Base-by-base conservation (phyloP, 2,113 vertebrate genomes). In the Xiphophorus maculatus region DNA sequence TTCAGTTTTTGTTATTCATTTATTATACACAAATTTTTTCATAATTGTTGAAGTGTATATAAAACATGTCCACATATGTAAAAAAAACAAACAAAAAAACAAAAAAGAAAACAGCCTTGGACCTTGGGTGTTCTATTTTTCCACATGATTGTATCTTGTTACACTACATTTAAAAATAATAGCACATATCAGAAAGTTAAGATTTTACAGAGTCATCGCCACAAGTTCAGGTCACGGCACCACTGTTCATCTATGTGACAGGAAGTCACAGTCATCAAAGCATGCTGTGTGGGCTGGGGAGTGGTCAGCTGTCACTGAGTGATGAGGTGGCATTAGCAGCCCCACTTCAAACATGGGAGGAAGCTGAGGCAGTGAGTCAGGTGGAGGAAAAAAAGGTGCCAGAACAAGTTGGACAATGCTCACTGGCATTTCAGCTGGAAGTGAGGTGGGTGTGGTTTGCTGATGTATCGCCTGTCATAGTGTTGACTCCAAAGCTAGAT, bases 291-390 rank as follows among this genome's bases (percentile, higher is more conserved):
- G 74, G 81, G 80, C 58, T 69, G 66, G 77, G 81, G 83, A 80
- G 80, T 89, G 90, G 89, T 87, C 89, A 86, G 80, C 78, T 82
- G 87, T 85, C 88, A 76, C 85, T 85, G 89, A 86, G 69, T 77
- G 88, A 92, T 90, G 88, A 85, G 84, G 70, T 63, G 83, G 71
- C 77, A 79, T 88, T 84, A 87, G 82, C 70, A 58, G 15, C 65
- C 60, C 37, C 10, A 74, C 82, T 82, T 84, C 87, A 88, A 81
- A 90, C 81, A 83, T 80, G 80, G 69, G 64, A 65, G 71, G 68
- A 83, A 71, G 82, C 12, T 60, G 62, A 74, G 83, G 71, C 30
- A 82, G 76, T 84, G 63, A n/a, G 32, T 87, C 84, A 86, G 88
- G 84, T 81, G 70, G 64, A 27, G 73, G 85, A 40, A 80, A 66